Conservation (phyloP, 2,113 vertebrate species). For the Gorsachius goisagi region DNA sequence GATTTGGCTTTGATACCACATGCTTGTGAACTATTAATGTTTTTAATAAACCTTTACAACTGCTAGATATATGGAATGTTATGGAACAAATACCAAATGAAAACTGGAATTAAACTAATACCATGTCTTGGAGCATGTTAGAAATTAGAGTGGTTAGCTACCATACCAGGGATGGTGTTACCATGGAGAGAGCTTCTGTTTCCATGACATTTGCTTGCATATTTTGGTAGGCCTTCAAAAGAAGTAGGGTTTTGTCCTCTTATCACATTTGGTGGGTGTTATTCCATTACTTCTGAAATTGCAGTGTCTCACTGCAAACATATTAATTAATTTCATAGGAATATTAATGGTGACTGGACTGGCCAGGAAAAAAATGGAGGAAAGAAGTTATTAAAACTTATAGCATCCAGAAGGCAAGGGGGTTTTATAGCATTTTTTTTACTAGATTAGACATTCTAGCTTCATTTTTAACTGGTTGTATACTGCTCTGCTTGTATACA, state of each 20-base stretch:
- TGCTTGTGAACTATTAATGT: conserved; percentile 59
- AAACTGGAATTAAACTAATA: conserved; percentile 63
- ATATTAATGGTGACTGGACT: neutral
- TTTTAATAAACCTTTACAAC: conserved; percentile 59
- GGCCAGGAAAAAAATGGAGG: neutral
- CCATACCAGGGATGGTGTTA: conserved; percentile 68
- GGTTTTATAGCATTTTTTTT: neutral
- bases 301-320: neutral
- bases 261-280: conserved; percentile 49
- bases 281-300: conserved; percentile 22
- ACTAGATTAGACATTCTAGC: neutral
- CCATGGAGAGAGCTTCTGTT: conserved; percentile 80
- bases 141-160: conserved; percentile 58
- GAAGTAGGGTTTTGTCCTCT: conserved; percentile 64
- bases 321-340: conserved; percentile 10
- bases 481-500: neutral
- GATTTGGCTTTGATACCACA: conserved; percentile 40
- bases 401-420: neutral
- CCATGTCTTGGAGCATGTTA: conserved; percentile 63
- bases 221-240: conserved; percentile 71
- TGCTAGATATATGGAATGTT: conserved; percentile 45
- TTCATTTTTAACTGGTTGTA: neutral
- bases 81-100: conserved; percentile 53
- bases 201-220: conserved; percentile 80
- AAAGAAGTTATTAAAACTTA: neutral